Percentiles rank a stretch among this genome's conserved stretches.
These are phyloP conservation scores for Macrotus californicus DNA, from an alignment of 2,113 vertebrate genomes.

Conservation along the genomic window DNA sequence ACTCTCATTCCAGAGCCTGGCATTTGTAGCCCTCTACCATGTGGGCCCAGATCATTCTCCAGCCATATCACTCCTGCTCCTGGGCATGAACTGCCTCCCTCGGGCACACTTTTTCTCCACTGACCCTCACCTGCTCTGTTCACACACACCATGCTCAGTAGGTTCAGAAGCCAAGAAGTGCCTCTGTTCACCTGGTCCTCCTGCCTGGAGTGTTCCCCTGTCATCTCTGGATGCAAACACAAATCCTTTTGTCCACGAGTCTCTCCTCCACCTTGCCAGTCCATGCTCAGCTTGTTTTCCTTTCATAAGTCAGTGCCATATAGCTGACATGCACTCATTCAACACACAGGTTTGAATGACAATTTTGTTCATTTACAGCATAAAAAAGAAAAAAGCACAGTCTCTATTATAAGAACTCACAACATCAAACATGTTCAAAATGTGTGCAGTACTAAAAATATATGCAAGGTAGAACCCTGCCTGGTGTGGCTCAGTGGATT, in stretches of 20 bases:
- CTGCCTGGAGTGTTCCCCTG: neutral
- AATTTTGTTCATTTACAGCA: neutral
- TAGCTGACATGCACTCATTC: neutral
- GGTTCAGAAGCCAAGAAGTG: neutral
- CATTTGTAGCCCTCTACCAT: neutral
- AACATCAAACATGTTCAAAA: neutral
- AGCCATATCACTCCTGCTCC: neutral
- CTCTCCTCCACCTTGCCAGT: neutral
- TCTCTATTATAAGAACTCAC: neutral
- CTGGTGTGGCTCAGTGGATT: too few species aligned
- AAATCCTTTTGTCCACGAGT: neutral
- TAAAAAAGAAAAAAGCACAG: neutral
- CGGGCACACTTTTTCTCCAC: neutral
- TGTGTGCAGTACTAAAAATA: neutral
- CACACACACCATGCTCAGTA: neutral
- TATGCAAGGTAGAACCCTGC: neutral
- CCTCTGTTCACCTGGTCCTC: neutral
- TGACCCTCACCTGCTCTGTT: neutral
- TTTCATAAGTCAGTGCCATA: neutral
- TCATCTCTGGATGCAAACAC: neutral
- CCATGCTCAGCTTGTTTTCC: neutral
- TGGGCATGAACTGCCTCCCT: neutral
- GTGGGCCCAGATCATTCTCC: neutral
- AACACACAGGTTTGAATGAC: neutral
- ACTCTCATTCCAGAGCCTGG: neutral